These are phyloP conservation scores for Stenodema calcarata DNA, from an alignment of 2,888 invertebrate genomes.

Conservation along the genomic window DNA sequence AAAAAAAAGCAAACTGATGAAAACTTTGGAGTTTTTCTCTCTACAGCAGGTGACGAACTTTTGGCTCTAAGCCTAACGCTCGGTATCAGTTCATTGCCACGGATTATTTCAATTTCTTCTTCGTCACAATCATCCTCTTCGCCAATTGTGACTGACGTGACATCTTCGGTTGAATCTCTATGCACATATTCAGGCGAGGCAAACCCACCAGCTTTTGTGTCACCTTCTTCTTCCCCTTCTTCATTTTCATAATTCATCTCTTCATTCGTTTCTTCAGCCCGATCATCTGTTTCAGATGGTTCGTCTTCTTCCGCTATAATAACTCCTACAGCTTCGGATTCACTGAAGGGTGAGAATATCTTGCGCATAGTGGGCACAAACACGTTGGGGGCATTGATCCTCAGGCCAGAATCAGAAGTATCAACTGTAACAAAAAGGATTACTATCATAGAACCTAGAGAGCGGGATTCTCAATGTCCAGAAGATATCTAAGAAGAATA, in stretches of 20 bases:
- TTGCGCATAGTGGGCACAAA: conserved; percentile 82
- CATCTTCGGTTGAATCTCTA: background rate
- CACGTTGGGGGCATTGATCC: conserved; percentile 65
- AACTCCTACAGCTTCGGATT: conserved; percentile 38
- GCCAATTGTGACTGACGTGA: background rate
- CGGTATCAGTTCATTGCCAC: background rate
- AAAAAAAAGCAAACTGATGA: conserved; percentile 16
- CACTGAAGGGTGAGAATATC: conserved; percentile 73
- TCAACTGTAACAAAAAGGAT: background rate
- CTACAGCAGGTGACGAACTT: conserved; percentile 40
- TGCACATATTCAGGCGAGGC: background rate
- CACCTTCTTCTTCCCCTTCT: background rate
- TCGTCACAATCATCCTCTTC: background rate
- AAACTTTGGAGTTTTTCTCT: conserved; percentile 32
- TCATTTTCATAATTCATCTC: background rate
- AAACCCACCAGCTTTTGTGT: background rate
- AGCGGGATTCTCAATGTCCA: no score
- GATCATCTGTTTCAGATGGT: background rate
- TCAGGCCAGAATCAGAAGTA: background rate
- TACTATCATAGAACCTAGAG: no score
- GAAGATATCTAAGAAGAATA: no score
- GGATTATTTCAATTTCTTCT: background rate
- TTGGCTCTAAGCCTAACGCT: conserved; percentile 9
- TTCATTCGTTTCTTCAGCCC: background rate
- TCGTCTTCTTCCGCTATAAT: conserved; percentile 42